Evolutionary conservation across 1,140 invertebrate species (phyloP).

Genomic region (Brachionus plicatilis): DNA sequence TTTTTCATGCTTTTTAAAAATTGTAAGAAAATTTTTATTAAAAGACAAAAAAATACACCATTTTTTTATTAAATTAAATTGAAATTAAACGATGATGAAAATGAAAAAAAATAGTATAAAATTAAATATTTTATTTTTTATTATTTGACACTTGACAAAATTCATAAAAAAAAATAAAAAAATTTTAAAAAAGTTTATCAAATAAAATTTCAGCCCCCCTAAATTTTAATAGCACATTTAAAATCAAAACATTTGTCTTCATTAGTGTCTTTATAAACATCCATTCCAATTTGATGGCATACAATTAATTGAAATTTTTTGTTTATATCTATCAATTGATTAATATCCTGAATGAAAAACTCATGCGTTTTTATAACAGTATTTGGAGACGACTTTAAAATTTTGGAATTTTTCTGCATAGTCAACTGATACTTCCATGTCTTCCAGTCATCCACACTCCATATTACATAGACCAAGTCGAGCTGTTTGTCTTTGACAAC

Average conservation of each 20-base stretch:
- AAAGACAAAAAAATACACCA: too few relatives aligned
- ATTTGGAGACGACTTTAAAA: background rate
- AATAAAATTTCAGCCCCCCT: background rate
- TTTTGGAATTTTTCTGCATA: constrained; percentile 9
- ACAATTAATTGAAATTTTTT: constrained; percentile 29
- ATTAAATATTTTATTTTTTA: too few relatives aligned
- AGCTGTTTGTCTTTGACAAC: background rate
- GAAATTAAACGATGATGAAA: too few relatives aligned
- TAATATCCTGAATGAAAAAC: constrained; percentile 25
- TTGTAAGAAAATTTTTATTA: too few relatives aligned
- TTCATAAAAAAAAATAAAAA: background rate
- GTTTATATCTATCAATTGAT: background rate
- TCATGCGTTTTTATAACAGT: background rate
- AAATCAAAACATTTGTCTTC: constrained; percentile 19
- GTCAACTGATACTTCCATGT: constrained; percentile 33
- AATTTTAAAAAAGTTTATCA: background rate
- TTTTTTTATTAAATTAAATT: too few relatives aligned
- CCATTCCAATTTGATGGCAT: constrained; percentile 13
- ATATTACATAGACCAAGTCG: constrained; percentile 26
- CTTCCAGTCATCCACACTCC: constrained; percentile 22
- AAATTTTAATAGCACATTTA: constrained; percentile 33
- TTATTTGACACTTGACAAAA: background rate
- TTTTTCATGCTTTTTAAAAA: too few relatives aligned
- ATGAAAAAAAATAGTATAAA: too few relatives aligned
- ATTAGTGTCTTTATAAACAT: constrained; percentile 18